These are phyloP conservation scores for Nezara viridula DNA, from an alignment of 2,888 invertebrate genomes.

Conservation along the genomic window DNA sequence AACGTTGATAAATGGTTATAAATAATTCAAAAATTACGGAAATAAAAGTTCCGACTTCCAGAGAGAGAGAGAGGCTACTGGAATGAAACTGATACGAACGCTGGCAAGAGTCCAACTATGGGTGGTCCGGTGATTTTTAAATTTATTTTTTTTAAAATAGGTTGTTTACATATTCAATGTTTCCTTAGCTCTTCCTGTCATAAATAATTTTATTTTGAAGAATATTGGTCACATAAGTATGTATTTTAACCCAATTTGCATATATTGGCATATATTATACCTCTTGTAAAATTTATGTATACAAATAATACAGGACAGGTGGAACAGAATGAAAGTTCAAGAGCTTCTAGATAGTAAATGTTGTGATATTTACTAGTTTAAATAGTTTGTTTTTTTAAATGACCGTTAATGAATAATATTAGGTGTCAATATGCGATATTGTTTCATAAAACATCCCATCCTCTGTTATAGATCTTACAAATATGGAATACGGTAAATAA, in stretches of 20 bases:
- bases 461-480: no score
- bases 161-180: background rate
- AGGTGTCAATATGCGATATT: no score
- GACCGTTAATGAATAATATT: no score
- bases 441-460: no score
- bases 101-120: background rate
- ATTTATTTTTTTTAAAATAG: conserved; percentile 14
- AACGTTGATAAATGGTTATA: background rate
- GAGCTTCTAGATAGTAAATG: background rate
- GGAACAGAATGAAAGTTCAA: background rate
- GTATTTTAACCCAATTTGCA: background rate
- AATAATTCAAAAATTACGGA: background rate
- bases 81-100: background rate
- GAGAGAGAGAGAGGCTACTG: conserved; percentile 12
- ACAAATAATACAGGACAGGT: background rate
- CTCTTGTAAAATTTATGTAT: background rate
- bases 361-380: no score
- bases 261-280: background rate
- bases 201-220: background rate
- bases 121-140: background rate
- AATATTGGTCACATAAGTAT: background rate
- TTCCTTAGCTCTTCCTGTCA: background rate
- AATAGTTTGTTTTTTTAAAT: no score
- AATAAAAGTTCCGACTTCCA: background rate
- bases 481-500: no score